Percentiles rank a stretch among this genome's conserved stretches.
Conservation (phyloP, 2,888 invertebrate species). For the Cabera pusaria region DNA sequence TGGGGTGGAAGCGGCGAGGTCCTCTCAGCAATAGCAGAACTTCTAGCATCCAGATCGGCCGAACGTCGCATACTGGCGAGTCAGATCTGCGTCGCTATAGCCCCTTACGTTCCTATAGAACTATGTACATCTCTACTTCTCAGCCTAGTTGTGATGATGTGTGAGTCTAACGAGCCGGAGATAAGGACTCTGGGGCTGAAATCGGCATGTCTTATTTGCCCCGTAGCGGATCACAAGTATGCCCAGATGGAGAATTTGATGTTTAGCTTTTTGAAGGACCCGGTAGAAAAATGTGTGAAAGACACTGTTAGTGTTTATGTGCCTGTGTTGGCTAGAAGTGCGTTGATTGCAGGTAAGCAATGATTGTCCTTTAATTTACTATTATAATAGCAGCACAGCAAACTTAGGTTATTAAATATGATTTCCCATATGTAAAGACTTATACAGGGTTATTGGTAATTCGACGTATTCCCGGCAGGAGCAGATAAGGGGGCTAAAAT, state of each 20-base stretch:
- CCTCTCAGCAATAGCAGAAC: slow-evolving; percentile 67
- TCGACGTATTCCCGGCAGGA: too few relatives aligned
- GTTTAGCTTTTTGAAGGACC: slow-evolving; percentile 70
- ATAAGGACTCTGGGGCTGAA: slow-evolving; percentile 66
- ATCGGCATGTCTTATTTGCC: slow-evolving; percentile 67
- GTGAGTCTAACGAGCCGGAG: slow-evolving; percentile 70
- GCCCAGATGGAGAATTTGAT: slow-evolving; percentile 68
- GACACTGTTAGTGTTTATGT: slow-evolving; percentile 65
- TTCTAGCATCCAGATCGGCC: slow-evolving; percentile 61
- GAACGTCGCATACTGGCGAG: slow-evolving; percentile 68
- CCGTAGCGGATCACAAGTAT: slow-evolving; percentile 72
- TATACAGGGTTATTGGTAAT: too few relatives aligned
- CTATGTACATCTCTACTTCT: slow-evolving; percentile 73
- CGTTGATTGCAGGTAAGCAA: slow-evolving; percentile 64
- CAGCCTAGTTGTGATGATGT: slow-evolving; percentile 73
- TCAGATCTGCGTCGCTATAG: slow-evolving; percentile 70
- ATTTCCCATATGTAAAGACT: too few relatives aligned
- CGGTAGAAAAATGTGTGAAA: slow-evolving; percentile 63
- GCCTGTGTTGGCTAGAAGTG: slow-evolving; percentile 71
- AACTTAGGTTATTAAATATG: too few relatives aligned
- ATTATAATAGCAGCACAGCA: too few relatives aligned
- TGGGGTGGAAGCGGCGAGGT: slow-evolving; percentile 78
- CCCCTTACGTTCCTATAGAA: slow-evolving; percentile 73
- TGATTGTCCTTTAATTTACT: too few relatives aligned
- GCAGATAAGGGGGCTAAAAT: too few relatives aligned